Evolutionary conservation across 2,888 invertebrate species (phyloP), one percentile per base, ranked within the genome.

Genomic region (Lucinisca nassula): DNA sequence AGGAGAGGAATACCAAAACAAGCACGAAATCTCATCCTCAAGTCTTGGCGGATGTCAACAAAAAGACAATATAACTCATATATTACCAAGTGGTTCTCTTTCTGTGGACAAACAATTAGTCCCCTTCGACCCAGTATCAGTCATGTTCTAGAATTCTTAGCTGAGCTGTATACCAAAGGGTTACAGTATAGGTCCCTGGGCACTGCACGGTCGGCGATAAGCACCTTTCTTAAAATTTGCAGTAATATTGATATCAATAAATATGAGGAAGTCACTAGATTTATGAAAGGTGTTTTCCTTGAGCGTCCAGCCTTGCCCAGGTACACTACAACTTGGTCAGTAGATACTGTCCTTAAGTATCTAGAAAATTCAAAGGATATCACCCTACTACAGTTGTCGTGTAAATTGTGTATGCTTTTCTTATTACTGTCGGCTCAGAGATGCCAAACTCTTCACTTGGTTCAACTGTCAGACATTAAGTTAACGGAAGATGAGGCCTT

Each of bases 141-240:
- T 55, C 49, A 37, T 30, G 32, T 35, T 24, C 21, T 82, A 17
- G 45, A 35, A 8, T 85, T 85, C 38, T 45, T 86, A 49, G 17
- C 70, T 30, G 73, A 55, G 24, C 38, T 83, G 4, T 77, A 45
- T 76, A 3, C 77, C 8, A 40, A 21, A 8, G 81, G 81, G 17
- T 21, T 75, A 27, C 37, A 78, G 10, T 85, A 85, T 55, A 75
- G 79, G 38, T 55, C 77, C 1, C n/a, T 89, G n/a, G 80, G 78
- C 37, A 80, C 84, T 40, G 78, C 82, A 27, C 45, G 82, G 32
- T 72, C 81, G 17, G 85, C 80, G 2, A 37, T 78, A 8, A 40
- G 24, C 45, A 75, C 40, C 10, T 75, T 75, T 37, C 24, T 75
- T n/a, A n/a, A n/a, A n/a, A n/a, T n/a, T n/a, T n/a, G n/a, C n/a